These are phyloP conservation scores for Thinocorus orbignyianus DNA, from an alignment of 2,113 vertebrate species.

Conservation along the genomic window DNA sequence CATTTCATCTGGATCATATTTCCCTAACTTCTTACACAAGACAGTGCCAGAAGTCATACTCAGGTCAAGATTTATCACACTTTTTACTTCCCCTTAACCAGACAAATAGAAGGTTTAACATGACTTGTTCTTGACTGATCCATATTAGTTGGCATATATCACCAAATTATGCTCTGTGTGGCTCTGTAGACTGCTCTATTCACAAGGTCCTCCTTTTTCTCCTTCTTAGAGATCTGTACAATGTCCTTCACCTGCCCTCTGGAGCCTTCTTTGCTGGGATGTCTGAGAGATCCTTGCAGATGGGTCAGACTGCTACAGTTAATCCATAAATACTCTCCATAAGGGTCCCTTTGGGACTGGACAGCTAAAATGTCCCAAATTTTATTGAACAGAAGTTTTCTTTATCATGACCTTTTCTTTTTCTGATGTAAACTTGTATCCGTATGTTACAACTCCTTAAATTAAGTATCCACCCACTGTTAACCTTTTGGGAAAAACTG, in stretches of 20 bases:
- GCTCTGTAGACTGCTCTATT: not conserved
- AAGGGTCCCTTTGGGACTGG: not conserved
- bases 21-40: not conserved
- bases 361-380: not conserved
- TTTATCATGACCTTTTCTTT: not conserved
- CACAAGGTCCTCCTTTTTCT: not conserved
- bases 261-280: not conserved
- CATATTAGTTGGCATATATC: not conserved
- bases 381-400: not conserved
- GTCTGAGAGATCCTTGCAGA: not conserved
- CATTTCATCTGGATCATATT: not conserved
- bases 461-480: not conserved
- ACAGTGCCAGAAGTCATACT: not conserved
- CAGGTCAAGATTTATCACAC: not conserved
- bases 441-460: not conserved
- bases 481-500: not conserved
- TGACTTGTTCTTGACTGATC: not conserved
- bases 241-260: not conserved
- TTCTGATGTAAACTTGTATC: not conserved
- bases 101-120: not conserved
- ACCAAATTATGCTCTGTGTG: not conserved
- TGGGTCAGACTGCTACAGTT: not conserved
- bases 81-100: not conserved
- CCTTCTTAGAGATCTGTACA: not conserved
- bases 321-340: accelerated